phyloP scores from a whole-genome alignment of 2,888 invertebrate genomes.

The Chromoteleia sp. region DNA sequence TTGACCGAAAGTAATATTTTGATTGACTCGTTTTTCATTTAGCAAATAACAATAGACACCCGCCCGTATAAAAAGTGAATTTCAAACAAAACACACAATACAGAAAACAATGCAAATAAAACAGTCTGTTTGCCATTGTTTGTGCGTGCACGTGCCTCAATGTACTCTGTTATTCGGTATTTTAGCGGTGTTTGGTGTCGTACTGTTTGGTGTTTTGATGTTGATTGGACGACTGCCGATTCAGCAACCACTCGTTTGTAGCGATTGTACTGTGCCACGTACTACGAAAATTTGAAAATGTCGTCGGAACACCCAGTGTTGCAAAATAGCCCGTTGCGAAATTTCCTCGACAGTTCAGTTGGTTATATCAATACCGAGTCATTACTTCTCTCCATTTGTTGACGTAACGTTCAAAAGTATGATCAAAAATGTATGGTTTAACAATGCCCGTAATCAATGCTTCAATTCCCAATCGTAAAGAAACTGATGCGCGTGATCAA shows the following conservation, averaged over 20 bases:
- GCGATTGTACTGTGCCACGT: conserved; percentile 76
- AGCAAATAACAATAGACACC: conserved; percentile 54
- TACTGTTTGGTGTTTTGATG: conserved; percentile 82
- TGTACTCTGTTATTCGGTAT: conserved; percentile 74
- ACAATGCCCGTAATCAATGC: conserved; percentile 43
- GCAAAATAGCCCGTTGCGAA: conserved; percentile 65
- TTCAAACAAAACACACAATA: conserved; percentile 64
- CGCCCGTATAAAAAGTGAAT: conserved; percentile 56
- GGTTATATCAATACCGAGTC: conserved; percentile 64
- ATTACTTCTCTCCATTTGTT: conserved; percentile 54
- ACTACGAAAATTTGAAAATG: conserved; percentile 69
- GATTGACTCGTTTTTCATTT: conserved; percentile 56
- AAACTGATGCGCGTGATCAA: conserved; percentile 55
- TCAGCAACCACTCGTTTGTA: conserved; percentile 82
- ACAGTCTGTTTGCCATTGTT: conserved; percentile 64
- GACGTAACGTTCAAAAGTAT: conserved; percentile 45
- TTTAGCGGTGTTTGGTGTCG: conserved; percentile 78
- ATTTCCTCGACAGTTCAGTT: conserved; percentile 59
- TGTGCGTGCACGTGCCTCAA: conserved; percentile 60
- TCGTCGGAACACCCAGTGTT: conserved; percentile 67
- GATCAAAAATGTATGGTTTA: conserved; percentile 20
- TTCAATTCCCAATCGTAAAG: conserved; percentile 31
- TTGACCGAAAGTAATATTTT: conserved; percentile 55
- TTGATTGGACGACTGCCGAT: conserved; percentile 84
- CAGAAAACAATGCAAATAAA: conserved; percentile 61